Evolutionary conservation across 1,140 invertebrate species (phyloP), one percentile per base, ranked within the genome.

Genomic region (Trissolcus basalis): DNA sequence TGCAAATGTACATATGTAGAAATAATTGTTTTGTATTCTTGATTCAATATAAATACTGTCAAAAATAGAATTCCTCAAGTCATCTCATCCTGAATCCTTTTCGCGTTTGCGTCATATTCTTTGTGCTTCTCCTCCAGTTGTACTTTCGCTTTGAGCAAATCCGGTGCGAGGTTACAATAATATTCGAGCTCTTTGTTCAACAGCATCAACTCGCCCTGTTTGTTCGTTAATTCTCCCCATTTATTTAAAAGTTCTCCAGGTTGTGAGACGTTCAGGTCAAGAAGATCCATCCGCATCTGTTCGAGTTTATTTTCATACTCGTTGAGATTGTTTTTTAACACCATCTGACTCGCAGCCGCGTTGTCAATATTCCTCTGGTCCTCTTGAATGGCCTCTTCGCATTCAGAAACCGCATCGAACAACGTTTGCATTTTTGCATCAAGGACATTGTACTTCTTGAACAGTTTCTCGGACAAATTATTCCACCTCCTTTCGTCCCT

Each of bases 71-170:
- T n/a, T n/a, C n/a, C n/a, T n/a, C 47, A 15, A 49, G 16, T 16
- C 16, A 15, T 49, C 7, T 49, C 16, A 15, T 19, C 15, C 1
- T 50, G 14, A 3, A 9, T 19, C 12, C 19, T 50, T 32, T 2
- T 11, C n/a, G 14, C 48, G 12, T 47, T 27, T 54, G n/a, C 45
- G n/a, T 41, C 19, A 11, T 64, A 10, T 45, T 14, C 39, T 54
- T 5, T 16, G 44, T 41, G 10, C 63, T 78, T 79, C 14, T 78
- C 51, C 47, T 70, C 49, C 8, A 82, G 49, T 56, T 69, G 43
- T 39, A 80, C 59, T 79, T 83, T 86, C 35, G 87, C 86, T 64
- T 83, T 77, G 27, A 86, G 54, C 16, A 88, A 81, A 76, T 87
- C 83, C 14, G 85, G 80, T 35, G 86, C 84, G 12, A 88, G 78